Base-by-base conservation (phyloP, 2,113 vertebrate genomes). In the Erpornis zantholeuca region DNA sequence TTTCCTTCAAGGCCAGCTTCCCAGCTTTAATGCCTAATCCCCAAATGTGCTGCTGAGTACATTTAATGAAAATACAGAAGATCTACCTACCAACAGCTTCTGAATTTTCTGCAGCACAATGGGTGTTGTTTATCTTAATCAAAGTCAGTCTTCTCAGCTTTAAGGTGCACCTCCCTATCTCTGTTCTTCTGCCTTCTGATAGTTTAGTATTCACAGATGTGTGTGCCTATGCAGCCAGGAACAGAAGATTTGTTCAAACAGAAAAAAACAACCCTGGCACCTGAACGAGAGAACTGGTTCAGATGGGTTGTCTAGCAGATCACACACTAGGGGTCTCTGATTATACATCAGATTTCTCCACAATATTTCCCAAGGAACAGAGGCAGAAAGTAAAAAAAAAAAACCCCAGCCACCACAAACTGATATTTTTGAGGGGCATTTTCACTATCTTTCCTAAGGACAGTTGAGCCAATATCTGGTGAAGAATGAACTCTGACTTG, bases 161-260 rank as follows among this genome's bases (percentile, higher is more conserved):
- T 66, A 50, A 83, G 28, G 10, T 44, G 21, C 29, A 63, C 9
- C 7, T 73, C 18, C 29, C 52, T 38, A 73, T 33, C 12, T 13
- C 36, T 78, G 18, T 40, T 78, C 18, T 82, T 73, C 61, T 90
- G 36, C 57, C 17, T 85, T 77, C 49, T 90, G 53, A 27, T 15
- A 60, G 44, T 90, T 91, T 76, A 79, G 57, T 79, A 82, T 91
- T 91, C 84, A 91, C 27, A 87, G 70, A 94, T 2, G 35, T 72
- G 35, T 72, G 33, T 0, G 1, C 10, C 36, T 80, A 19, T 90
- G 73, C 78, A 95, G 78, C 40, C 8, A 8, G n/a, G 52, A 93
- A n/a, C 20, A 80, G 49, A 57, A 5, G 45, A 65, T 36, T 69
- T 79, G n/a, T 76, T 90, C 53, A 72, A 79, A 79, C 3, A 49